phyloP scores from a whole-genome alignment of 2,888 invertebrate species.

The Xestia xanthographa region DNA sequence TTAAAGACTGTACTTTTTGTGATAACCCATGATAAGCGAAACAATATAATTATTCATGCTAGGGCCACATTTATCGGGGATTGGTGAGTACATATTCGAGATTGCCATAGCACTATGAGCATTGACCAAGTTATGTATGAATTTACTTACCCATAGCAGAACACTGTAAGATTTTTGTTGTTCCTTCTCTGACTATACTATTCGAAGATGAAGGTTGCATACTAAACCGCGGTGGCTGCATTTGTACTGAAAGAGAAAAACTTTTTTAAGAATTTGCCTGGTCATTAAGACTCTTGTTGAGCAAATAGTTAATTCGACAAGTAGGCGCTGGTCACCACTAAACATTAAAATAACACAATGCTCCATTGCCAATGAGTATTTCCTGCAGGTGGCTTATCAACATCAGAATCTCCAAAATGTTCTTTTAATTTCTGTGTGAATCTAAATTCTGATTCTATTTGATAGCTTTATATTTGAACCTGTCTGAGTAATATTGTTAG shows the following conservation, averaged over 20 bases:
- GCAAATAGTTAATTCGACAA: slow-evolving; percentile 1
- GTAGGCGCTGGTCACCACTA: neutral
- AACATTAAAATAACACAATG: neutral
- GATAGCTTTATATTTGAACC: slow-evolving; percentile 73
- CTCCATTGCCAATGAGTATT: slow-evolving; percentile 3
- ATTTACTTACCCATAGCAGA: slow-evolving; percentile 95
- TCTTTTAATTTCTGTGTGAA: neutral
- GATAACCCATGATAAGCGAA: slow-evolving; percentile 44
- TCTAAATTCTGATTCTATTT: neutral
- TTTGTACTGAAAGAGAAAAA: slow-evolving; percentile 84
- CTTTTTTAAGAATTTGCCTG: slow-evolving; percentile 6
- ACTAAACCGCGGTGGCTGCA: slow-evolving; percentile 96
- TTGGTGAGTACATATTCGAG: slow-evolving; percentile 5
- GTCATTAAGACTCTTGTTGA: neutral
- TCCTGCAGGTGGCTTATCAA: slow-evolving; percentile 7
- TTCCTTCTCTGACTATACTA: slow-evolving; percentile 96
- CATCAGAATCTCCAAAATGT: neutral
- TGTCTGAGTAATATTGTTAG: slow-evolving; percentile 68
- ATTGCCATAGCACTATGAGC: neutral
- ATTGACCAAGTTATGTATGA: neutral
- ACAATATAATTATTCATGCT: slow-evolving; percentile 33
- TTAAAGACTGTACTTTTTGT: neutral
- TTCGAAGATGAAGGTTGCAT: slow-evolving; percentile 96
- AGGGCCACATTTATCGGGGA: slow-evolving; percentile 8
- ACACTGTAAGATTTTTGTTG: slow-evolving; percentile 97